A percentile compares a stretch with the other conserved stretches of the same genome.
Evolutionary conservation across 2,888 invertebrate species (phyloP).

Genomic region (Drosophila niveifrons): DNA sequence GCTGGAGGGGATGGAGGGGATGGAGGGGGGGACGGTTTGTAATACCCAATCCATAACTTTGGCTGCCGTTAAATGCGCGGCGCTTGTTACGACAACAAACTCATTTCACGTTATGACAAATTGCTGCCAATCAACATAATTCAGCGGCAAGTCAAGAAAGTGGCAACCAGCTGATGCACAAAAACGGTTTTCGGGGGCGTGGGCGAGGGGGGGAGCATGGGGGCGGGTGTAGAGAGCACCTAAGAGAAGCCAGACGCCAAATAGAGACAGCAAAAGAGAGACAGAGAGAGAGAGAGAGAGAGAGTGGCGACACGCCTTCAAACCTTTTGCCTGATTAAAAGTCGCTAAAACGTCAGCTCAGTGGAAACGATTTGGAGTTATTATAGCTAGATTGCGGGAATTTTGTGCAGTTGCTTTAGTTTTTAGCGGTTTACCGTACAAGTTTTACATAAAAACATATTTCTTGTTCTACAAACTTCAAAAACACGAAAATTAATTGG

Average conservation of each 20-base stretch:
- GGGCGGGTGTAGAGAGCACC: slow-evolving; percentile 23
- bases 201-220: background rate
- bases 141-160: slow-evolving; percentile 71
- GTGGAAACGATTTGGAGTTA: background rate
- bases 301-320: slow-evolving; percentile 31
- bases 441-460: too few species aligned
- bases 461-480: too few species aligned
- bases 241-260: slow-evolving; percentile 9
- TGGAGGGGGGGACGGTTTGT: background rate
- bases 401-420: too few species aligned
- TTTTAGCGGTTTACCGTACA: background rate
- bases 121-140: slow-evolving; percentile 82
- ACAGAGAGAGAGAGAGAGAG: slow-evolving; percentile 5
- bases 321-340: slow-evolving; percentile 59
- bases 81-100: slow-evolving; percentile 82
- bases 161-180: slow-evolving; percentile 50
- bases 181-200: background rate
- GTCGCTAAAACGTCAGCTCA: slow-evolving; percentile 12
- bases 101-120: slow-evolving; percentile 81
- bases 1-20: background rate
- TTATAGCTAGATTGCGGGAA: background rate
- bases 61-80: slow-evolving; percentile 69
- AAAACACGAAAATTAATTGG: too few species aligned
- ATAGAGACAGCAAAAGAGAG: slow-evolving; percentile 12
- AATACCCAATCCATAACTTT: background rate